Conservation (phyloP, 2,113 vertebrate genomes). For the Percopsis transmontana region DNA sequence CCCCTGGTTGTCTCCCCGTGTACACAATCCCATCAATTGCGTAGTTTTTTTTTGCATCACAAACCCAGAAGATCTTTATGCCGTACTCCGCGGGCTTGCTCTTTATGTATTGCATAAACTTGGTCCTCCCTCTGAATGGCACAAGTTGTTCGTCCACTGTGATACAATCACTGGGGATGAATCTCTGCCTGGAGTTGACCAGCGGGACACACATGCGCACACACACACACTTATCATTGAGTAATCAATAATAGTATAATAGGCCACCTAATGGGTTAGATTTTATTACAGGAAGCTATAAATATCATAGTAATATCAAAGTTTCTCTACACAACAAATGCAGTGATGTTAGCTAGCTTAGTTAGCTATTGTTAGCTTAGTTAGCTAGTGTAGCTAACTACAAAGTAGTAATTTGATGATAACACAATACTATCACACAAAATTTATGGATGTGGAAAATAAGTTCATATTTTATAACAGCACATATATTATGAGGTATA, state of each 20-base stretch:
- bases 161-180: conserved; percentile 26
- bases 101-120: conserved; percentile 29
- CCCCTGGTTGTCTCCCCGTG: conserved; percentile 20
- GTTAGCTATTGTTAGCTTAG: too few relatives aligned
- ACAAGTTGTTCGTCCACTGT: conserved; percentile 38
- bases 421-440: too few relatives aligned
- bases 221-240: too few relatives aligned
- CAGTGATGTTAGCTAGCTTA: not conserved
- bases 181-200: conserved; percentile 18
- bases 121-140: conserved; percentile 28
- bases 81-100: conserved; percentile 22
- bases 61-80: conserved; percentile 20
- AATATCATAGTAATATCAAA: not conserved
- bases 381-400: too few relatives aligned
- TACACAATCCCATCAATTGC: conserved; percentile 8
- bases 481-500: too few relatives aligned
- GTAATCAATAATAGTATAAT: too few relatives aligned
- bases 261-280: too few relatives aligned
- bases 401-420: too few relatives aligned
- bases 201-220: too few relatives aligned
- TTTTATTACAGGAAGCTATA: too few relatives aligned
- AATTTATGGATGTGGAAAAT: too few relatives aligned
- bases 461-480: too few relatives aligned
- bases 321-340: not conserved
- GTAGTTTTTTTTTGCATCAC: not conserved